These are phyloP conservation scores for Hemicrepidius hirtus DNA, from an alignment of 2,888 invertebrate species.

Conservation along the genomic window DNA sequence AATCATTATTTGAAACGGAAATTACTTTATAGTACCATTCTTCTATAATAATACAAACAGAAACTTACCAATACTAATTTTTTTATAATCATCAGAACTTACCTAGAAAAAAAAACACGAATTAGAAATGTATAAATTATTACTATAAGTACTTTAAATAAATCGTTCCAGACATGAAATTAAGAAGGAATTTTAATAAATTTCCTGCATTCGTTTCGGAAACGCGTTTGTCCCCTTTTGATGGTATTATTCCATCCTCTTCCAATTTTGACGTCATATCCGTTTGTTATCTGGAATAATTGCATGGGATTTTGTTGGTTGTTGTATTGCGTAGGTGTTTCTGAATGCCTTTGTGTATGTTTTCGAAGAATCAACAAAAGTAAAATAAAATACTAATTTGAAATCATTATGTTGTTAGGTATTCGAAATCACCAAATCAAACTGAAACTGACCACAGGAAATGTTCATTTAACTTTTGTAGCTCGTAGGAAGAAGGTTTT, in stretches of 20 bases:
- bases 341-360: constrained; percentile 3
- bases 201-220: constrained; percentile 42
- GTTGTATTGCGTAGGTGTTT: constrained; percentile 27
- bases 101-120: constrained; percentile 8
- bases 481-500: no score
- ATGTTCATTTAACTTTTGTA: no score
- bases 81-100: neutral
- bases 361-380: no score
- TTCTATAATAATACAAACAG: neutral
- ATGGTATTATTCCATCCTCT: neutral
- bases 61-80: constrained; percentile 2
- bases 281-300: constrained; percentile 25
- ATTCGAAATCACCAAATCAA: no score
- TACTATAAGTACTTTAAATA: neutral
- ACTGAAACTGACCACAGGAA: no score
- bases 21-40: constrained; percentile 31
- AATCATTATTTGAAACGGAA: constrained; percentile 43
- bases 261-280: constrained; percentile 15
- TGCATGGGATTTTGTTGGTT: constrained; percentile 7
- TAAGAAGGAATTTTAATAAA: constrained; percentile 38
- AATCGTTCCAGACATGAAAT: constrained; percentile 5
- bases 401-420: no score
- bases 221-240: constrained; percentile 23
- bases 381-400: no score
- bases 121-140: neutral